Conservation (phyloP, 2,888 invertebrate species). For the Tetheella fluctuosa region DNA sequence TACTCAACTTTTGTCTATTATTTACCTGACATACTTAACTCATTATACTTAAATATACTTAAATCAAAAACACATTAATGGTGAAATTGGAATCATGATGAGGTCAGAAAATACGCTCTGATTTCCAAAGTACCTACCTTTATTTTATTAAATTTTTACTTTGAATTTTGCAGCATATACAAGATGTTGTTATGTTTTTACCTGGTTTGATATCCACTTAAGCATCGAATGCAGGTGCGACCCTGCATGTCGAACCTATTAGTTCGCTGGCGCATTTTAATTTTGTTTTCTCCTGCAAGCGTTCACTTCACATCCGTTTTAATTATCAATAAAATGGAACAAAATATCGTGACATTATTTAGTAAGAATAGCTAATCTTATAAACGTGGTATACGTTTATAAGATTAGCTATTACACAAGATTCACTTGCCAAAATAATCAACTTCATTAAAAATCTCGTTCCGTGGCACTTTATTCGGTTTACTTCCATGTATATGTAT, state of each 20-base stretch:
- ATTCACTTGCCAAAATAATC: too few relatives aligned
- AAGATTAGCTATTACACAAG: too few relatives aligned
- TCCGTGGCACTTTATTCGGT: too few relatives aligned
- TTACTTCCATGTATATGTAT: too few relatives aligned
- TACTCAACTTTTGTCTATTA: background rate
- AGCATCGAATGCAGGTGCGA: slow-evolving; percentile 39
- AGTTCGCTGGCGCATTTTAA: slow-evolving; percentile 61
- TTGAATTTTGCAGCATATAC: background rate
- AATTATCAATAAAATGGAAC: slow-evolving; percentile 50
- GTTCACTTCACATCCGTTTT: slow-evolving; percentile 48
- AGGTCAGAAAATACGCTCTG: background rate
- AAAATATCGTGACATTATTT: slow-evolving; percentile 27
- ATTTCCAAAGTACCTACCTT: background rate
- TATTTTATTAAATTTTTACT: background rate
- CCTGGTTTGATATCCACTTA: slow-evolving; percentile 3
- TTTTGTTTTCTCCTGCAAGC: slow-evolving; percentile 57
- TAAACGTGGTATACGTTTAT: too few relatives aligned
- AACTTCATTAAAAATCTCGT: too few relatives aligned
- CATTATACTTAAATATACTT: background rate
- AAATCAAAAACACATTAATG: background rate
- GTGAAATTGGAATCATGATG: background rate
- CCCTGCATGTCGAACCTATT: slow-evolving; percentile 33
- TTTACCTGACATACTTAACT: background rate
- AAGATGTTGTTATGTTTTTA: background rate
- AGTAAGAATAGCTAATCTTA: background rate